Base-by-base conservation (phyloP, 2,113 vertebrate genomes). In the Gracilinanus agilis region DNA sequence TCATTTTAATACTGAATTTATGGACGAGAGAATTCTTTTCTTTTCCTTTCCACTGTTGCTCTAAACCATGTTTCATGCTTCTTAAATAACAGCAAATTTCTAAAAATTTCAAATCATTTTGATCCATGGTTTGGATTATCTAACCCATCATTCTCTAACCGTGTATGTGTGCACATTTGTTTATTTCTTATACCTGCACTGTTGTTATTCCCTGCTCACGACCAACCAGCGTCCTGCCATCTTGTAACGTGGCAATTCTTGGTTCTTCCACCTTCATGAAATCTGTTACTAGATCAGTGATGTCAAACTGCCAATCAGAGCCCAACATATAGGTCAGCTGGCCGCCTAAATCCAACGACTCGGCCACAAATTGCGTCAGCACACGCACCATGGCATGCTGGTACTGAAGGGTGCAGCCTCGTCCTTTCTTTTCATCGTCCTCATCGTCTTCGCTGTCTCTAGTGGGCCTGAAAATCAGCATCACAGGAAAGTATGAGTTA, bases 381-480 rank as follows among this genome's bases (percentile, higher is more conserved):
- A 99, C 99, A 0, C 99, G 98, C 61, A 99, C 99, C 95, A 98
- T 94, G 94, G 99, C 99, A 0, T 99, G 99, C 98, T 99, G 99
- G 97, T 99, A 99, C 99, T 99, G 99, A 24, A 99, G 99, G 19
- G 99, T 98, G 93, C 99, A 99, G 3, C 99, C 99, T 90, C 98
- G 98, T 19, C 99, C 99, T 89, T 98, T 99, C 96, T 98, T 99
- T 97, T 99, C 99, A 7, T 99, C 99, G 0, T 99, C 99, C 0
- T 99, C 99, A 75, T 99, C 99, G 0, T 99, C 99, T 23, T 99
- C 99, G 0, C 99, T 99, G 96, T 99, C 99, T 16, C 99, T 98
- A 0, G 99, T 99, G 0, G 99, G 99, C 98, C 99, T 99, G 98
- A 19, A 54, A 91, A 96, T 83, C 9, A 83, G 67, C 7, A 83